Percentiles rank a stretch among this genome's conserved stretches.
Evolutionary conservation across 2,888 invertebrate genomes (phyloP).

Genomic region (Dasypogon diadema): DNA sequence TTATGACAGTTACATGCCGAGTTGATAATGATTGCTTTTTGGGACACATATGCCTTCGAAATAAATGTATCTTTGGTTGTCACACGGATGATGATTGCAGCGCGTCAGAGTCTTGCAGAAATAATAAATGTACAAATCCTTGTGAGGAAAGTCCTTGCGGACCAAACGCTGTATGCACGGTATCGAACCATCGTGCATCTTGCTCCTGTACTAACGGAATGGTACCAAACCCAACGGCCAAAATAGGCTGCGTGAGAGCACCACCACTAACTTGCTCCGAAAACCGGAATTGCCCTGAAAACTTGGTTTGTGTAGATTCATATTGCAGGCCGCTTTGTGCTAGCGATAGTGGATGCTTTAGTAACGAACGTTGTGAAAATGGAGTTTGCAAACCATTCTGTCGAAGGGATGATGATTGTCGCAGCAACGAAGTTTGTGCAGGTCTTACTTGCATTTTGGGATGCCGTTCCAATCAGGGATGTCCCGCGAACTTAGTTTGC

Average conservation of each 20-base stretch:
- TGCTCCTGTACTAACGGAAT: slow-evolving; percentile 84
- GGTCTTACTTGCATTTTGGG: slow-evolving; percentile 83
- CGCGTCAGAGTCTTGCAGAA: slow-evolving; percentile 83
- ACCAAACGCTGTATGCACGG: slow-evolving; percentile 84
- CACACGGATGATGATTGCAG: slow-evolving; percentile 89
- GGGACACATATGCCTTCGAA: slow-evolving; percentile 88
- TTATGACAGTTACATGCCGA: slow-evolving; percentile 80
- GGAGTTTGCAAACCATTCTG: slow-evolving; percentile 89
- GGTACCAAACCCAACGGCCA: slow-evolving; percentile 89
- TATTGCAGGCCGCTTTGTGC: slow-evolving; percentile 85
- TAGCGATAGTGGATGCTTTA: slow-evolving; percentile 80
- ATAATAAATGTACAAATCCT: slow-evolving; percentile 84
- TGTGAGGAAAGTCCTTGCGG: slow-evolving; percentile 84
- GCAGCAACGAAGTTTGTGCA: slow-evolving; percentile 88
- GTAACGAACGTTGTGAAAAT: slow-evolving; percentile 77
- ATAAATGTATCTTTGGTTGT: slow-evolving; percentile 88
- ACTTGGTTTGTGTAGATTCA: slow-evolving; percentile 79
- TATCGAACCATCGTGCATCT: slow-evolving; percentile 82
- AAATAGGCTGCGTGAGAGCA: slow-evolving; percentile 86
- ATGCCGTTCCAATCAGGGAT: slow-evolving; percentile 84
- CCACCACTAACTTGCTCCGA: slow-evolving; percentile 81
- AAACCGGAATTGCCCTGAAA: slow-evolving; percentile 80
- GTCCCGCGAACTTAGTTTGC: slow-evolving; percentile 80
- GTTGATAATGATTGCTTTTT: slow-evolving; percentile 93
- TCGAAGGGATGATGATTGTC: slow-evolving; percentile 86